Percentiles rank a stretch among this genome's conserved stretches.
phyloP scores from a whole-genome alignment of 2,113 vertebrate genomes.

The Scytalopus superciliaris region DNA sequence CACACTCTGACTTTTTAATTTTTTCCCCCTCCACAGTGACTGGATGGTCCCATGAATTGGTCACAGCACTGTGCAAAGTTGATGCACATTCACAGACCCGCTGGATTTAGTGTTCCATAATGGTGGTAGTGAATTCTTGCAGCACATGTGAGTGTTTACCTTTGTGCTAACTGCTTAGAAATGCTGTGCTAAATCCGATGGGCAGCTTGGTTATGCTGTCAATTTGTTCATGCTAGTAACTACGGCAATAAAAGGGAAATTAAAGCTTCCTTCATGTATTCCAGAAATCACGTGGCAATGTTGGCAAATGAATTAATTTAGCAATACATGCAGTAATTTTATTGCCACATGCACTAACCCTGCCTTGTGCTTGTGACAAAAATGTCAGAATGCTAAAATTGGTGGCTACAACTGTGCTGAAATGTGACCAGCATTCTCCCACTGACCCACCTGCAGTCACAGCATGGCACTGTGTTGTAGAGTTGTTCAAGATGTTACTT shows the following conservation, averaged over 20 bases:
- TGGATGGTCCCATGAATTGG: not conserved
- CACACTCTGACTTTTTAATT: not conserved
- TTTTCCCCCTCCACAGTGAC: too few relatives aligned
- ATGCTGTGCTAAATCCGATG: accelerated
- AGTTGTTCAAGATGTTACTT: not conserved
- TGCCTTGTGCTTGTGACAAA: not conserved
- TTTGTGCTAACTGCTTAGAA: not conserved
- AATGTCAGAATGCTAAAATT: not conserved
- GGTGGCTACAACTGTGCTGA: not conserved
- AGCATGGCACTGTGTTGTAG: not conserved
- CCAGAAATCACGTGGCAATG: not conserved
- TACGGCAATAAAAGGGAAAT: not conserved
- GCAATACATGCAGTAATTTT: not conserved
- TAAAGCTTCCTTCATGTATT: not conserved
- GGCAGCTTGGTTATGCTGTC: not conserved
- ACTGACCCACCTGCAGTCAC: not conserved
- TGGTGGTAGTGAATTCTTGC: not conserved
- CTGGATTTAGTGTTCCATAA: not conserved
- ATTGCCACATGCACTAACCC: not conserved
- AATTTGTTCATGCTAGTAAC: not conserved
- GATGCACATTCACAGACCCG: not conserved
- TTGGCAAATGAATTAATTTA: not conserved
- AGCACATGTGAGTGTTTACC: not conserved
- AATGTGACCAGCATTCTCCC: not conserved
- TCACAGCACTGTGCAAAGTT: not conserved